phyloP scores from a whole-genome alignment of 2,888 invertebrate genomes.

The Panzeria rudis region DNA sequence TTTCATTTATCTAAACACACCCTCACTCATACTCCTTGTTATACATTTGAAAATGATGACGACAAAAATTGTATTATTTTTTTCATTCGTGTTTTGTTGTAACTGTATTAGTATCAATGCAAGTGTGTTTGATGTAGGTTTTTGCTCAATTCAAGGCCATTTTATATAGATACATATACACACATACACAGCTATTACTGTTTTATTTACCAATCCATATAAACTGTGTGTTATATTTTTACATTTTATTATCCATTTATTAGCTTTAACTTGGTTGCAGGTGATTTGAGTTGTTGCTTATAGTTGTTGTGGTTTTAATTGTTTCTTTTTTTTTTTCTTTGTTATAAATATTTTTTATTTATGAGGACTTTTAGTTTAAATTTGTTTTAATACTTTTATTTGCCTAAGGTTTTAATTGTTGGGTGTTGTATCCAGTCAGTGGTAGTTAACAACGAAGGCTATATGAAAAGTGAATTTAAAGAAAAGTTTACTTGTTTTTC shows the following conservation, averaged over 20 bases:
- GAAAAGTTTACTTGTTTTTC: too few species aligned
- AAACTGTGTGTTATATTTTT: background rate
- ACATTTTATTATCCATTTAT: slow-evolving; percentile 29
- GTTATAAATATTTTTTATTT: background rate
- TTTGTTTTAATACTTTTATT: slow-evolving; percentile 21
- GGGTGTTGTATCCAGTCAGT: background rate
- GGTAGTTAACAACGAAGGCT: background rate
- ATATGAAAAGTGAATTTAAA: background rate
- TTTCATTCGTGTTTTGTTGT: background rate
- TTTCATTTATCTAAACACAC: background rate
- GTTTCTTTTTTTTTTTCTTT: background rate
- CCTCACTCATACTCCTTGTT: background rate
- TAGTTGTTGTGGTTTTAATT: slow-evolving; percentile 11
- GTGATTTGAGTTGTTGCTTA: slow-evolving; percentile 13
- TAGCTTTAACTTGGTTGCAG: slow-evolving; percentile 28
- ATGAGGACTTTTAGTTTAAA: background rate
- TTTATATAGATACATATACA: slow-evolving; percentile 1
- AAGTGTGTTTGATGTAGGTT: background rate
- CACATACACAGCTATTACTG: background rate
- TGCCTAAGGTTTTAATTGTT: slow-evolving; percentile 10
- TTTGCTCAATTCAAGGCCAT: slow-evolving; percentile 70
- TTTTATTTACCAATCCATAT: background rate
- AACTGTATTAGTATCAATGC: background rate
- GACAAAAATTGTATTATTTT: slow-evolving; percentile 5
- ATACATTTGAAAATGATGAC: slow-evolving; percentile 20